phyloP scores from a whole-genome alignment of 2,888 invertebrate species.

The Aphodius granarius region DNA sequence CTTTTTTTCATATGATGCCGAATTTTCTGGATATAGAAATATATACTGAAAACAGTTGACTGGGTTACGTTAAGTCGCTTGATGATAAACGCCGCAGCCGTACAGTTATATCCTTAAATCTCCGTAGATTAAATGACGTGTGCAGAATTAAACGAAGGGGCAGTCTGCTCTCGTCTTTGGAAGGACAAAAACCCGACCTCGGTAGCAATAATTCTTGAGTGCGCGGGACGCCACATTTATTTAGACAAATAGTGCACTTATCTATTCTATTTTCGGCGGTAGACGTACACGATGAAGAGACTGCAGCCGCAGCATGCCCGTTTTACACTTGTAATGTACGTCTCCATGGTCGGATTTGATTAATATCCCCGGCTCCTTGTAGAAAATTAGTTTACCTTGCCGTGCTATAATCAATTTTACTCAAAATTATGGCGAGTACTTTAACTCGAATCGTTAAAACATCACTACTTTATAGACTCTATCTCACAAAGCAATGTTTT shows the following conservation, averaged over 20 bases:
- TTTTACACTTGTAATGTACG: conserved; percentile 15
- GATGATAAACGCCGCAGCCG: background rate
- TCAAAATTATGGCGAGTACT: background rate
- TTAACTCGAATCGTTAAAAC: background rate
- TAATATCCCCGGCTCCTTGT: conserved; percentile 25
- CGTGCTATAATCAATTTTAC: conserved; percentile 27
- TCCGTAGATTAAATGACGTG: background rate
- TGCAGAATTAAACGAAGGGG: background rate
- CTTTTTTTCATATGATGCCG: no score
- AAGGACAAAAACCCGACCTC: conserved; percentile 22
- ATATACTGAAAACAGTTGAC: no score
- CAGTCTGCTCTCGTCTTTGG: background rate
- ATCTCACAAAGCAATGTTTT: no score
- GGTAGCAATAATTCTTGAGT: conserved; percentile 38
- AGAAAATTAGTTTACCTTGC: conserved; percentile 30
- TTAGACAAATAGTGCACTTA: conserved; percentile 38
- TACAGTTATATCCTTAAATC: background rate
- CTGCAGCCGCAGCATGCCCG: background rate
- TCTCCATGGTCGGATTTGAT: conserved; percentile 24
- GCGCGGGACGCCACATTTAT: conserved; percentile 37
- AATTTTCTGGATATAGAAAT: no score
- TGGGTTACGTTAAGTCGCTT: background rate
- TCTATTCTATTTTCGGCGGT: conserved; percentile 28
- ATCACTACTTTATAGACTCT: background rate
- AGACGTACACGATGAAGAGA: background rate